A percentile compares a stretch with the other conserved stretches of the same genome.
These are phyloP conservation scores for Phasia obesa DNA, from an alignment of 2,888 invertebrate genomes.

Conservation along the genomic window DNA sequence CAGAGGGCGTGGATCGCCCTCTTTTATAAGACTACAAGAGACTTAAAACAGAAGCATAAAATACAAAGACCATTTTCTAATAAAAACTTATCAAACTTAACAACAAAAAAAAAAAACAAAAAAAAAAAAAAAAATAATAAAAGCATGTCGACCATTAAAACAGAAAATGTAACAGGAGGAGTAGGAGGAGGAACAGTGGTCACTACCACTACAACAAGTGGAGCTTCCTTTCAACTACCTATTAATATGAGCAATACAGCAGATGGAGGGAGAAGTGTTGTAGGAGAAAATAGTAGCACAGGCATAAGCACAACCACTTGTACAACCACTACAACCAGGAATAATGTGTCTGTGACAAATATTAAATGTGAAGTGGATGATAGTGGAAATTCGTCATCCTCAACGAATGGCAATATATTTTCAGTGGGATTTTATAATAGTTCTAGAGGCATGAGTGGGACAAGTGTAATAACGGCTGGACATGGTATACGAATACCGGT, in stretches of 20 bases:
- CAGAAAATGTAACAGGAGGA: slow-evolving; percentile 66
- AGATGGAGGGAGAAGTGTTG: slow-evolving; percentile 30
- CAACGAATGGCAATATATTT: slow-evolving; percentile 77
- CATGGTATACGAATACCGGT: slow-evolving; percentile 76
- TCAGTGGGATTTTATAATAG: slow-evolving; percentile 76
- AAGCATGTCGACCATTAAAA: slow-evolving; percentile 73
- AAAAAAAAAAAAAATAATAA: background rate
- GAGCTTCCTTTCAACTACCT: slow-evolving; percentile 69
- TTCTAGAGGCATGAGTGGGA: slow-evolving; percentile 72
- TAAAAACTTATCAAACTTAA: slow-evolving; percentile 11
- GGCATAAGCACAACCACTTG: slow-evolving; percentile 66
- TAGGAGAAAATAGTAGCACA: slow-evolving; percentile 21
- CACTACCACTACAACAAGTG: slow-evolving; percentile 73
- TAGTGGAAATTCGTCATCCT: slow-evolving; percentile 69
- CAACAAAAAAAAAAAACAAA: background rate
- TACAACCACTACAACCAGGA: slow-evolving; percentile 75
- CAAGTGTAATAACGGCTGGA: slow-evolving; percentile 74
- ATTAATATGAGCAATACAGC: slow-evolving; percentile 74
- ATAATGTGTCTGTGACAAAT: slow-evolving; percentile 90
- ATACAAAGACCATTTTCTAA: slow-evolving; percentile 14
- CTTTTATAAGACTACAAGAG: slow-evolving; percentile 44
- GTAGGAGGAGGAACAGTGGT: slow-evolving; percentile 49
- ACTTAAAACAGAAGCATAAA: slow-evolving; percentile 49
- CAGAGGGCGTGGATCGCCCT: slow-evolving; percentile 69
- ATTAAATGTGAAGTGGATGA: slow-evolving; percentile 85